Conservation (phyloP, 2,797 vertebrate species). For the Danio albolineatus region DNA sequence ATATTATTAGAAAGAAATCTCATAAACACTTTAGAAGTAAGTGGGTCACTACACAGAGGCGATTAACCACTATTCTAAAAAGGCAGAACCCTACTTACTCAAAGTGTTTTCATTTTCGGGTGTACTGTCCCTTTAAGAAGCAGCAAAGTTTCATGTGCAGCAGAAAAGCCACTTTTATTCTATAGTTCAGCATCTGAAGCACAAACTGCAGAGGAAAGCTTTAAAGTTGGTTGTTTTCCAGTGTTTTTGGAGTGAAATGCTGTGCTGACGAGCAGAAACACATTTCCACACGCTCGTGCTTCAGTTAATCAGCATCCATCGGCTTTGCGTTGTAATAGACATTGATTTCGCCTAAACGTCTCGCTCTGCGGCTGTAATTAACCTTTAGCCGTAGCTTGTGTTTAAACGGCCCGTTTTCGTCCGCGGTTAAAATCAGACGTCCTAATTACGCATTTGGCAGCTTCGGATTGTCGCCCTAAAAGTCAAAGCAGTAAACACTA, state of each 20-base stretch:
- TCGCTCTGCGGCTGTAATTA: conserved; percentile 88
- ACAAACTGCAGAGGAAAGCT: neutral
- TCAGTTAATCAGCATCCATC: conserved; percentile 79
- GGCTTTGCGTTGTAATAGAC: conserved; percentile 83
- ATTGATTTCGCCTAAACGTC: conserved; percentile 86
- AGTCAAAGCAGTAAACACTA: conserved; percentile 63
- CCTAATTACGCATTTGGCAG: conserved; percentile 75
- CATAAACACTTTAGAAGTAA: too few relatives aligned
- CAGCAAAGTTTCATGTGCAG: too few relatives aligned
- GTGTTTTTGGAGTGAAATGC: neutral
- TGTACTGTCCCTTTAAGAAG: too few relatives aligned
- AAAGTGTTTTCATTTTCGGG: too few relatives aligned
- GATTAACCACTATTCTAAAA: too few relatives aligned
- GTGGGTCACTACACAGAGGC: too few relatives aligned
- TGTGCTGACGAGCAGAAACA: neutral
- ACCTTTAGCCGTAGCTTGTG: conserved; percentile 85
- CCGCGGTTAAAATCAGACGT: conserved; percentile 77
- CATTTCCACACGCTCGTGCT: conserved; percentile 53
- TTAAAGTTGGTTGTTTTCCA: neutral
- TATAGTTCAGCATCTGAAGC: neutral
- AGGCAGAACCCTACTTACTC: too few relatives aligned
- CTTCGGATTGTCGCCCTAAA: conserved; percentile 66
- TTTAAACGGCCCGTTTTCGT: conserved; percentile 68
- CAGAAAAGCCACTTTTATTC: too few relatives aligned
- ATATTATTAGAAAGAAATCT: too few relatives aligned